phyloP scores from a whole-genome alignment of 2,888 invertebrate genomes.

The Lasioglossum figueresi region DNA sequence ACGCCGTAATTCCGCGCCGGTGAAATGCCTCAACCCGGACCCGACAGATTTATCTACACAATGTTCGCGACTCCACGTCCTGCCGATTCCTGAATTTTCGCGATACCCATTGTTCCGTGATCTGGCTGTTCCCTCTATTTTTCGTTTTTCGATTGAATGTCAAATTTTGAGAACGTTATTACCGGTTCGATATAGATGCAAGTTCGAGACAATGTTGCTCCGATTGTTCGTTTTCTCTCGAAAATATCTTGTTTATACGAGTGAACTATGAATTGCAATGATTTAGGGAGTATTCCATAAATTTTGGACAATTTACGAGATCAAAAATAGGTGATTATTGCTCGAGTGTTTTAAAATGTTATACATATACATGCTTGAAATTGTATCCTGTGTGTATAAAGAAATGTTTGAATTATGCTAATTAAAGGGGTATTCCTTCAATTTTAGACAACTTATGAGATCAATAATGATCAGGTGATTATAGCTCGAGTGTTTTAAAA shows the following conservation, averaged over 20 bases:
- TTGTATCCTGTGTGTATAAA: too few species aligned
- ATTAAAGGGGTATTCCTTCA: too few species aligned
- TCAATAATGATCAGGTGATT: too few species aligned
- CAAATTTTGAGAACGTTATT: not conserved
- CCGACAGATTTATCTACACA: conserved; percentile 49
- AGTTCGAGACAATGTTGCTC: not conserved
- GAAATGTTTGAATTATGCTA: too few species aligned
- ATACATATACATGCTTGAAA: too few species aligned
- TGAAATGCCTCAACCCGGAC: conserved; percentile 31
- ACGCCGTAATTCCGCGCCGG: conserved; percentile 35
- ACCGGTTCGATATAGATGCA: not conserved
- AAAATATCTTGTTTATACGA: too few species aligned
- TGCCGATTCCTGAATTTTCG: conserved; percentile 37
- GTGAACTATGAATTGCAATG: too few species aligned
- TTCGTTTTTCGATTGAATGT: not conserved
- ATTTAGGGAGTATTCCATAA: not conserved
- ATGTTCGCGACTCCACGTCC: conserved; percentile 19
- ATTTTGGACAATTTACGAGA: too few species aligned
- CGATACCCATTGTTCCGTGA: conserved; percentile 1
- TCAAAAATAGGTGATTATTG: too few species aligned
- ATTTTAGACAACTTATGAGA: too few species aligned
- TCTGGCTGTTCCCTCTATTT: not conserved
- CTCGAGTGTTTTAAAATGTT: too few species aligned
- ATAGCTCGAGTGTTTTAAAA: too few species aligned
- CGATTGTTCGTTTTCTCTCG: not conserved